A percentile compares a stretch with the other conserved stretches of the same genome.
These are phyloP conservation scores for Disparrhopalites patrizii DNA, from an alignment of 2,888 invertebrate genomes.

Conservation along the genomic window DNA sequence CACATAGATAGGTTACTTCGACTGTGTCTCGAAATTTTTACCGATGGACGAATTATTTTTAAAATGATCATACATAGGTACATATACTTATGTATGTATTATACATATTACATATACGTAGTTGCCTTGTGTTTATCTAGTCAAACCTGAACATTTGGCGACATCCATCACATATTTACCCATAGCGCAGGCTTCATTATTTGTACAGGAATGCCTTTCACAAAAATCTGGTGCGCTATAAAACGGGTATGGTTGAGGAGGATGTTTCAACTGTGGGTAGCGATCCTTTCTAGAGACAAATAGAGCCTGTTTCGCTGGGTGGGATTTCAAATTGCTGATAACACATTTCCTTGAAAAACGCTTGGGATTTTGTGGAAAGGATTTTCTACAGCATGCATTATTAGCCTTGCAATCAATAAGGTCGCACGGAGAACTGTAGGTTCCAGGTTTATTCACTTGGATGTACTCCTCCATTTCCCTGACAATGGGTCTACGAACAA, in stretches of 20 bases:
- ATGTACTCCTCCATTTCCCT: conserved; percentile 7
- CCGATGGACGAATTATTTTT: no score
- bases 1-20: no score
- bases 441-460: not conserved
- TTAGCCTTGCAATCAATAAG: not conserved
- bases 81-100: no score
- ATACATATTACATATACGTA: no score
- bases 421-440: not conserved
- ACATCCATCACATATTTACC: not conserved
- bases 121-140: no score
- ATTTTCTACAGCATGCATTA: not conserved
- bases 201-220: conserved; percentile 3
- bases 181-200: not conserved
- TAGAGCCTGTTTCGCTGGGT: not conserved
- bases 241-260: conserved; percentile 13
- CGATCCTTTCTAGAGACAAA: conserved; percentile 4
- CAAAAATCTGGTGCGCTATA: not conserved
- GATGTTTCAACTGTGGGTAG: not conserved
- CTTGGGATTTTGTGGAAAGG: not conserved
- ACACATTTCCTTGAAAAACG: conserved; percentile 11
- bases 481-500: not conserved
- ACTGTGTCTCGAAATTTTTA: no score
- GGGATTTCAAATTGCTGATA: not conserved
- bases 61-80: no score
- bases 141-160: no score